phyloP scores from a whole-genome alignment of 2,113 vertebrate genomes.

The Python bivittatus region DNA sequence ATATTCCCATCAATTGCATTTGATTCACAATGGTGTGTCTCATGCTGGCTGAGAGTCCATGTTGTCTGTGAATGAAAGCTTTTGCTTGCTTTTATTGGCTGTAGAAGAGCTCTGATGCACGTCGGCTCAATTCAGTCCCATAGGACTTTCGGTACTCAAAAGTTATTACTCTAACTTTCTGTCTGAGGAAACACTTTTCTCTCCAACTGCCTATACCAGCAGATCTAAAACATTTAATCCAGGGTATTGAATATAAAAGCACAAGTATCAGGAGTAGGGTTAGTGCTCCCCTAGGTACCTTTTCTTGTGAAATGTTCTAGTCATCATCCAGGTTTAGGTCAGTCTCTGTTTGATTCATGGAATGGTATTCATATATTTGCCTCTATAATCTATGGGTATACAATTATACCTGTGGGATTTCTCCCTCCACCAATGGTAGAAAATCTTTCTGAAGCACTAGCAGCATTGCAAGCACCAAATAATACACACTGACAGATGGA shows the following conservation, averaged over 20 bases:
- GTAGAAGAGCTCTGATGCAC: background rate
- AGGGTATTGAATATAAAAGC: background rate
- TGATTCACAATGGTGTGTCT: background rate
- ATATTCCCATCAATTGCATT: background rate
- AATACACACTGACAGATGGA: background rate
- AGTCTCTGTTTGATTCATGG: background rate
- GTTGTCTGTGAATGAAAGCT: background rate
- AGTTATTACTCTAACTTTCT: background rate
- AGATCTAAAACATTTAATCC: background rate
- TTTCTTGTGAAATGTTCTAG: background rate
- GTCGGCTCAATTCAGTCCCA: no score
- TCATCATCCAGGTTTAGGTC: background rate
- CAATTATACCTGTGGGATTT: background rate
- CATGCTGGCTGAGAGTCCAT: background rate
- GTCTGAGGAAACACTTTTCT: background rate
- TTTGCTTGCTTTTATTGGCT: background rate
- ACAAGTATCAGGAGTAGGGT: background rate
- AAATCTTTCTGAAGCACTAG: background rate
- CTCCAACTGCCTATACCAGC: background rate
- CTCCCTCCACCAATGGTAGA: background rate
- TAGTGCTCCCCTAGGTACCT: background rate
- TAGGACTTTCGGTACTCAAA: background rate
- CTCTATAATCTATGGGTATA: fast-evolving
- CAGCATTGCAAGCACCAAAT: background rate
- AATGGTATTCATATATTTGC: background rate